These are phyloP conservation scores for Oncopodura yosiiana DNA, from an alignment of 1,140 invertebrate genomes.

Conservation along the genomic window DNA sequence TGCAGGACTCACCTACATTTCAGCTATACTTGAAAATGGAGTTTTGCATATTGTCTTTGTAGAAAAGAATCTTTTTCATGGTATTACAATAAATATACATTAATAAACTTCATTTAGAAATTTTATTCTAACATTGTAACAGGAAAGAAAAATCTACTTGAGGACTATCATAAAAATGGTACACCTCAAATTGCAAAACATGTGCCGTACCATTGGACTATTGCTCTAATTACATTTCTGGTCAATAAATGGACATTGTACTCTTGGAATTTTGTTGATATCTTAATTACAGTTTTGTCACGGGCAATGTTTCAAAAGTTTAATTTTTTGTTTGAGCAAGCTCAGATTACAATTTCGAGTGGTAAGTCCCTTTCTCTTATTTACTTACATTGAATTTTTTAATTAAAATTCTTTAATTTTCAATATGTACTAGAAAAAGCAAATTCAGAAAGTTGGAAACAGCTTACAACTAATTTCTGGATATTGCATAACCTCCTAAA, in stretches of 20 bases:
- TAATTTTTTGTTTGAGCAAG: background rate
- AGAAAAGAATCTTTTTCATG: background rate
- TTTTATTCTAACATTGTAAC: background rate
- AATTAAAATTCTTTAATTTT: background rate
- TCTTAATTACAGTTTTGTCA: conserved; percentile 13
- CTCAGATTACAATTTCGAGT: background rate
- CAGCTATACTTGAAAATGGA: conserved; percentile 5
- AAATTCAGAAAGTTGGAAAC: conserved; percentile 13
- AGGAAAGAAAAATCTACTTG: background rate
- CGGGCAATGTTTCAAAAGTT: conserved; percentile 19
- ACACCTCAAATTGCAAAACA: conserved; percentile 1
- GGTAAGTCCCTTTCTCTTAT: background rate
- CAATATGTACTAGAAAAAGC: background rate
- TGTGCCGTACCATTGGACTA: conserved; percentile 6
- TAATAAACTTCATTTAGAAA: background rate
- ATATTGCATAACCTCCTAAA: background rate
- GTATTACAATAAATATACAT: background rate
- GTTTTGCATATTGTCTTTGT: background rate
- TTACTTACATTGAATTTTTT: background rate
- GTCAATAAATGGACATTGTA: conserved; percentile 10
- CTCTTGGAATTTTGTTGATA: conserved; percentile 13
- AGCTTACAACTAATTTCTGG: conserved; percentile 3
- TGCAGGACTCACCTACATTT: background rate
- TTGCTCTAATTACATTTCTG: background rate
- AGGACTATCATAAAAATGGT: background rate